phyloP scores from a whole-genome alignment of 2,797 vertebrate genomes.

The Cuniculus paca region DNA sequence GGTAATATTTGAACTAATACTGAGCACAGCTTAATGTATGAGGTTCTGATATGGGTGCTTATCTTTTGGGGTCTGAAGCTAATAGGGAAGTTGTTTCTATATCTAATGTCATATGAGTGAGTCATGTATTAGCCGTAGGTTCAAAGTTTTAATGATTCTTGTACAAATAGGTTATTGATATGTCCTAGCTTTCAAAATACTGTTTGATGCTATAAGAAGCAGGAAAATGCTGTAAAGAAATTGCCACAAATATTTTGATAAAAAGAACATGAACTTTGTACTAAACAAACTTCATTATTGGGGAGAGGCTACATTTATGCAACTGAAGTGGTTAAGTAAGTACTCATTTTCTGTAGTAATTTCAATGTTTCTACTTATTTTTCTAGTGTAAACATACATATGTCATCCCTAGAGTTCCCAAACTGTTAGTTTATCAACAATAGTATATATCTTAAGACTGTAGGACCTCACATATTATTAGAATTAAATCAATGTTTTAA shows the following conservation, averaged over 20 bases:
- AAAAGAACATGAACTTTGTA: background rate
- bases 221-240: slow-evolving; percentile 4
- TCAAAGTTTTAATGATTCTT: background rate
- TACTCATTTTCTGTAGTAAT: background rate
- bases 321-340: background rate
- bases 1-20: background rate
- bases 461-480: background rate
- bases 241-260: background rate
- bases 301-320: background rate
- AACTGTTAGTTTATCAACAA: background rate
- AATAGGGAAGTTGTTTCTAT: background rate
- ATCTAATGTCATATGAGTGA: background rate
- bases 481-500: background rate
- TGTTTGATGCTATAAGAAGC: background rate
- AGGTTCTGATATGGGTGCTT: background rate
- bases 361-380: background rate
- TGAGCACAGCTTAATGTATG: background rate
- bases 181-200: background rate
- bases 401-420: background rate
- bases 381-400: background rate
- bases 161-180: background rate
- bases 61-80: background rate
- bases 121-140: background rate
- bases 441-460: background rate
- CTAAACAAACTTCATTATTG: background rate